Percentiles rank a stretch among this genome's conserved stretches.
Conservation (phyloP, 2,113 vertebrate genomes). For the Phaethon lepturus region DNA sequence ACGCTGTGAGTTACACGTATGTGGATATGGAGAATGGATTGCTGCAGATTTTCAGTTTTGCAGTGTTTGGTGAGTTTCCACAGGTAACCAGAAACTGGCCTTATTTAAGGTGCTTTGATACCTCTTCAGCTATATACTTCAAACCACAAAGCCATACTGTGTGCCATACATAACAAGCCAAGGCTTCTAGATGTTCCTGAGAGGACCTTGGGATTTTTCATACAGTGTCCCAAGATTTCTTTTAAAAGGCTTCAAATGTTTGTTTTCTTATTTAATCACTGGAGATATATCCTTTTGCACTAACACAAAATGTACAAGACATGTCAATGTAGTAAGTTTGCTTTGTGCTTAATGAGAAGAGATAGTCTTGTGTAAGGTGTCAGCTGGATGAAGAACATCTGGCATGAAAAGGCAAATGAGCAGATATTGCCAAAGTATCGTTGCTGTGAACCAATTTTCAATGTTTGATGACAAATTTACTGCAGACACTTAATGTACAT, state of each 20-base stretch:
- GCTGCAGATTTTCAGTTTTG: neutral
- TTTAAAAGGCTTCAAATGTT: neutral
- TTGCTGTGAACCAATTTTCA: neutral
- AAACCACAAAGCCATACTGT: neutral
- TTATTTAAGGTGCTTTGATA: neutral
- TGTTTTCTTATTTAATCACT: neutral
- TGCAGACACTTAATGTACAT: neutral
- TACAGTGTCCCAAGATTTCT: neutral
- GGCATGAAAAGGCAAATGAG: neutral
- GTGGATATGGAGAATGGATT: neutral
- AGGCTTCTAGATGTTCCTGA: neutral
- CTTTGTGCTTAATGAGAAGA: slow-evolving; percentile 1
- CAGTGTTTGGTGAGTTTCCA: neutral
- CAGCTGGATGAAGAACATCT: neutral
- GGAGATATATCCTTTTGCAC: neutral
- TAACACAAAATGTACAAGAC: neutral
- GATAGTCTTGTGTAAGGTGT: neutral
- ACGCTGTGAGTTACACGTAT: neutral
- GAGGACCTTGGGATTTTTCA: neutral
- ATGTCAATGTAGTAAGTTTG: neutral
- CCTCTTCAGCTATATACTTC: neutral
- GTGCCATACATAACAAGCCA: neutral
- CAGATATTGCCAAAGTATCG: neutral
- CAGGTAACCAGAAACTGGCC: neutral
- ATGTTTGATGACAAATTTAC: neutral